phyloP scores from a whole-genome alignment of 2,113 vertebrate species.

The Eretmochelys imbricata region DNA sequence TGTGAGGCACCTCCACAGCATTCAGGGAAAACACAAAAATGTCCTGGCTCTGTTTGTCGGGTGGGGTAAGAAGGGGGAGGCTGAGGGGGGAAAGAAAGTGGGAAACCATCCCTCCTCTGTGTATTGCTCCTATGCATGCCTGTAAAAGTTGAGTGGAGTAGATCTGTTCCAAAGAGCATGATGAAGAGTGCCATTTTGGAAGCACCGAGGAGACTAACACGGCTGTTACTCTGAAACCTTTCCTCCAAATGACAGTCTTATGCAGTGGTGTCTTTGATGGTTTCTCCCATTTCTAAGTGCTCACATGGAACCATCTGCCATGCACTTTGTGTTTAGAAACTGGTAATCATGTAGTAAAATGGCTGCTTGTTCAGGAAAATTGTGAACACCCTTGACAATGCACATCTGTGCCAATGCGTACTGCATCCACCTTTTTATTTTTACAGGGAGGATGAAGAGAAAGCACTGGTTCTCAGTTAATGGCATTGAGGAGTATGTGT shows the following conservation, averaged over 20 bases:
- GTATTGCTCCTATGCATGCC: not conserved
- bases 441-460: not conserved
- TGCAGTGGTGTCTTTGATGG: not conserved
- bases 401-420: not conserved
- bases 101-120: rapidly evolving
- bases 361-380: not conserved
- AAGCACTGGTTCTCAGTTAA: not conserved
- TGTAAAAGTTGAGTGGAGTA: not conserved
- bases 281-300: not conserved
- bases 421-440: not conserved
- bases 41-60: not conserved
- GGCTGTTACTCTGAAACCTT: too few relatives aligned
- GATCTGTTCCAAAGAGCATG: not conserved
- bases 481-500: not conserved
- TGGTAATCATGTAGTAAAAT: not conserved
- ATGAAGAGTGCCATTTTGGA: not conserved
- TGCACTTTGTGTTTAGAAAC: not conserved
- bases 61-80: not conserved
- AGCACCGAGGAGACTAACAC: not conserved
- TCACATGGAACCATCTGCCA: not conserved
- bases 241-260: not conserved
- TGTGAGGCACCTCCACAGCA: not conserved
- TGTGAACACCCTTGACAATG: not conserved
- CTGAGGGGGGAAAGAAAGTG: not conserved
- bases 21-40: not conserved